Percentiles rank a stretch among this genome's conserved stretches.
Conservation (phyloP, 2,113 vertebrate genomes). For the Agelaius phoeniceus region DNA sequence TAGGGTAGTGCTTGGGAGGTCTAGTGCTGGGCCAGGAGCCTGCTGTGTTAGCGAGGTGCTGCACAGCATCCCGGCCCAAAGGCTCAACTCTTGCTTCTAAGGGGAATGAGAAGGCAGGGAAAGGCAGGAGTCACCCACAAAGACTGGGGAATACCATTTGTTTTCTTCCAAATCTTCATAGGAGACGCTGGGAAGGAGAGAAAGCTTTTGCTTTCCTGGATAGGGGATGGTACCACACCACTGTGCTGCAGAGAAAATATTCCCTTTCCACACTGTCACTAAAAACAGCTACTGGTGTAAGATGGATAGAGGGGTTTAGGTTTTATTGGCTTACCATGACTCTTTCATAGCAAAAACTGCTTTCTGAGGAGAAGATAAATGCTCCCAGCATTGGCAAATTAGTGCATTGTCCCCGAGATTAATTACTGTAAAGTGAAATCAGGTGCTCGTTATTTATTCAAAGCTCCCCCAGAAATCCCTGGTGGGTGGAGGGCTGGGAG, state of each 20-base stretch:
- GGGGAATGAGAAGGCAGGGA: not conserved
- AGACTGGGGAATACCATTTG: not conserved
- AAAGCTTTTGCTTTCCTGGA: not conserved
- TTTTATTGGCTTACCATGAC: not conserved
- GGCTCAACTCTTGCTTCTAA: not conserved
- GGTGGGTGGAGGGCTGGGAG: not conserved
- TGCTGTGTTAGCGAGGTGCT: not conserved
- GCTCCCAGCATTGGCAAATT: not conserved
- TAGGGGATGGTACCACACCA: not conserved
- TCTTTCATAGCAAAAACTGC: not conserved
- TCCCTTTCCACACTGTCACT: not conserved
- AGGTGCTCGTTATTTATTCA: slow-evolving; percentile 30
- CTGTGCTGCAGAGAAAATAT: not conserved
- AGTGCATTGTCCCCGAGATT: slow-evolving; percentile 10
- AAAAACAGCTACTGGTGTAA: not conserved
- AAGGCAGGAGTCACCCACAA: not conserved
- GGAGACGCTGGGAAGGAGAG: not conserved
- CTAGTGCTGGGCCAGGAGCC: not conserved
- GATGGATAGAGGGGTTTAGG: not conserved
- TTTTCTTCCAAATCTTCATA: not conserved
- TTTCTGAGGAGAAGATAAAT: slow-evolving; percentile 11
- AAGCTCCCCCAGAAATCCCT: not conserved
- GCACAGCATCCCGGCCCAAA: not conserved
- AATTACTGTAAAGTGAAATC: slow-evolving; percentile 45
- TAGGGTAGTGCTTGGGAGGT: not conserved